A percentile compares a stretch with the other conserved stretches of the same genome.
phyloP scores from a whole-genome alignment of 2,888 invertebrate species.

The Cylloceria caligata region DNA sequence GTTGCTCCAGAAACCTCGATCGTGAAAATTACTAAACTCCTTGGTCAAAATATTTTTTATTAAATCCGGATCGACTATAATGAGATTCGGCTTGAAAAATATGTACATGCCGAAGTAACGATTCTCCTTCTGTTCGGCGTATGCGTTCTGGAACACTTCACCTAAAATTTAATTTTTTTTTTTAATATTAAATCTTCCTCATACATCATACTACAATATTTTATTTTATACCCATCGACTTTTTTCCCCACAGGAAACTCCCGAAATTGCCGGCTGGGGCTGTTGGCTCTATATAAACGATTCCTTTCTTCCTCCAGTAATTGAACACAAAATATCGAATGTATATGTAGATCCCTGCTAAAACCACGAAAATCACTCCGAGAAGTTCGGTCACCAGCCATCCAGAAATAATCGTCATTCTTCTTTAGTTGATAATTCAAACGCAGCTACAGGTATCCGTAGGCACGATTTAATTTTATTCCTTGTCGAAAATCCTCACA shows the following conservation, averaged over 20 bases:
- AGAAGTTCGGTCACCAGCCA: constrained; percentile 22
- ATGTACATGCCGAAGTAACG: constrained; percentile 75
- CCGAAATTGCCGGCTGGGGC: not conserved
- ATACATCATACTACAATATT: not conserved
- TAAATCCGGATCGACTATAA: constrained; percentile 80
- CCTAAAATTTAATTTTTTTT: constrained; percentile 64
- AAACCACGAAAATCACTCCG: not conserved
- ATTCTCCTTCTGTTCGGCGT: constrained; percentile 70
- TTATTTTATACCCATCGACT: not conserved
- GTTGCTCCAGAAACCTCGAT: constrained; percentile 76
- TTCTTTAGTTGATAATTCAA: not conserved
- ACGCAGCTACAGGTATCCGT: no score
- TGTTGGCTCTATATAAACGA: not conserved
- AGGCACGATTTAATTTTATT: no score
- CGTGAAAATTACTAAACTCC: constrained; percentile 80
- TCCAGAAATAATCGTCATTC: not conserved
- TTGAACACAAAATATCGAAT: not conserved
- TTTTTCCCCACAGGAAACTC: not conserved
- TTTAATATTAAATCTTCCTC: not conserved
- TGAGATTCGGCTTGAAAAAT: constrained; percentile 74
- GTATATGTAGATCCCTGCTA: not conserved
- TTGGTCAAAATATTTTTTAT: constrained; percentile 78
- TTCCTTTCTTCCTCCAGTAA: not conserved
- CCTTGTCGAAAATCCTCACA: no score
- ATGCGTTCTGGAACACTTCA: constrained; percentile 67